A percentile compares a stretch with the other conserved stretches of the same genome.
These are phyloP conservation scores for Pyrrhosoma nymphula DNA, from an alignment of 2,888 invertebrate genomes.

Conservation along the genomic window DNA sequence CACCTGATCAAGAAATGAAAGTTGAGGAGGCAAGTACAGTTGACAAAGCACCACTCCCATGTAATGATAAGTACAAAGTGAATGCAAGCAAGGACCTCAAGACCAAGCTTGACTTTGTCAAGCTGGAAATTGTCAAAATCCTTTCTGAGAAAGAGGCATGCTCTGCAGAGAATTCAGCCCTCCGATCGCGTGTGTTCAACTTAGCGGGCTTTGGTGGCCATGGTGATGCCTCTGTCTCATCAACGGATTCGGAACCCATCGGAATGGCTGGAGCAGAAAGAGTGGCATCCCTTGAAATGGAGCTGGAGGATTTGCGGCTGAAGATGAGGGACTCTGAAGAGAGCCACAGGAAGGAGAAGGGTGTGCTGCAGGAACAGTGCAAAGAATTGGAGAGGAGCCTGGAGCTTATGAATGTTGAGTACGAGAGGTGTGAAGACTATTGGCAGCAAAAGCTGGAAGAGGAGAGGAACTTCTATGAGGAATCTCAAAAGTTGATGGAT, in stretches of 20 bases:
- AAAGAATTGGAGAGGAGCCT: slow-evolving; percentile 87
- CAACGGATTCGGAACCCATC: not conserved
- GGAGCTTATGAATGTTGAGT: slow-evolving; percentile 87
- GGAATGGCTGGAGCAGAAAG: not conserved
- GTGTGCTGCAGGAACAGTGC: slow-evolving; percentile 79
- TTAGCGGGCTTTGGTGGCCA: not conserved
- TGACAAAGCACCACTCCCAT: slow-evolving; percentile 35
- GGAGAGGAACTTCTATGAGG: slow-evolving; percentile 86
- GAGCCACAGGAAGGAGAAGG: slow-evolving; percentile 76
- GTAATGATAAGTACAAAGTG: slow-evolving; percentile 73
- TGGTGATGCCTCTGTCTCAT: not conserved
- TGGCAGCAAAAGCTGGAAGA: slow-evolving; percentile 90
- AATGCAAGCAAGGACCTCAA: slow-evolving; percentile 73
- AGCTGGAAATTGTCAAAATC: slow-evolving; percentile 75
- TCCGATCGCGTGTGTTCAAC: slow-evolving; percentile 74
- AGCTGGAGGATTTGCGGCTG: slow-evolving; percentile 9
- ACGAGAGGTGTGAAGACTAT: slow-evolving; percentile 92
- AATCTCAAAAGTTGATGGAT: slow-evolving; percentile 86
- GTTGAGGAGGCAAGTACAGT: not conserved
- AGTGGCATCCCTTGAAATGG: slow-evolving; percentile 1
- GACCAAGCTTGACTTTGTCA: slow-evolving; percentile 73
- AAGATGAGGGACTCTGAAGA: slow-evolving; percentile 76
- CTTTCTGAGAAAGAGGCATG: slow-evolving; percentile 75
- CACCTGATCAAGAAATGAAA: not conserved
- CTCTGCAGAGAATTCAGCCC: slow-evolving; percentile 75